phyloP scores from a whole-genome alignment of 92 coral and sea anemone species.

The Phymanthus crucifer region DNA sequence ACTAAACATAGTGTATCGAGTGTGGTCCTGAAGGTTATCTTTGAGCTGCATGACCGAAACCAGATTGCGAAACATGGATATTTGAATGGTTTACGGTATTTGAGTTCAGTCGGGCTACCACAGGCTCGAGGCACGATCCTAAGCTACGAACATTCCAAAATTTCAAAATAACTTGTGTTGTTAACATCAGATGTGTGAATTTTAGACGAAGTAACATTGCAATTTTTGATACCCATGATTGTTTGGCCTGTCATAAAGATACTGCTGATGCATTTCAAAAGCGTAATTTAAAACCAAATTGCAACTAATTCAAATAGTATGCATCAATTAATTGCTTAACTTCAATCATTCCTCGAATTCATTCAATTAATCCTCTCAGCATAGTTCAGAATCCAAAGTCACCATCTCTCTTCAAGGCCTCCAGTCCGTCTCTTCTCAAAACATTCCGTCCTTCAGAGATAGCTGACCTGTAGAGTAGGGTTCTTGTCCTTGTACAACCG shows the following conservation, averaged over 20 bases:
- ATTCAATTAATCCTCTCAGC: not conserved
- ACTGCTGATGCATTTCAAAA: too few relatives aligned
- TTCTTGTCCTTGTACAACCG: not conserved
- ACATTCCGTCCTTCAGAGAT: not conserved
- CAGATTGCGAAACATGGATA: not conserved
- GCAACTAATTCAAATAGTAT: too few relatives aligned
- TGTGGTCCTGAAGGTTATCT: too few relatives aligned
- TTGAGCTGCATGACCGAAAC: too few relatives aligned
- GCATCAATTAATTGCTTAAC: too few relatives aligned
- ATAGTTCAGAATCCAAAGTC: not conserved
- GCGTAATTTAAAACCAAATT: too few relatives aligned
- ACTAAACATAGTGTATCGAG: too few relatives aligned
- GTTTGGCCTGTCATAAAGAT: not conserved
- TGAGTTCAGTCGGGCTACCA: not conserved
- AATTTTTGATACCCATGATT: not conserved
- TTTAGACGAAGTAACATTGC: too few relatives aligned
- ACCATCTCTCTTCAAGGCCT: not conserved
- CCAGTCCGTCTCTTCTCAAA: not conserved
- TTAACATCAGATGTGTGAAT: too few relatives aligned
- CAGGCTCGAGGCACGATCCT: not conserved
- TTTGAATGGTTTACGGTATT: not conserved
- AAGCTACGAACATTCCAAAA: not conserved
- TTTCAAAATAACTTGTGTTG: too few relatives aligned
- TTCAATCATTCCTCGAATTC: conserved; percentile 2
- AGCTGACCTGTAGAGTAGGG: not conserved